A percentile compares a stretch with the other conserved stretches of the same genome.
Conservation (phyloP, 1,140 invertebrate species). For the Harpegnathos saltator region DNA sequence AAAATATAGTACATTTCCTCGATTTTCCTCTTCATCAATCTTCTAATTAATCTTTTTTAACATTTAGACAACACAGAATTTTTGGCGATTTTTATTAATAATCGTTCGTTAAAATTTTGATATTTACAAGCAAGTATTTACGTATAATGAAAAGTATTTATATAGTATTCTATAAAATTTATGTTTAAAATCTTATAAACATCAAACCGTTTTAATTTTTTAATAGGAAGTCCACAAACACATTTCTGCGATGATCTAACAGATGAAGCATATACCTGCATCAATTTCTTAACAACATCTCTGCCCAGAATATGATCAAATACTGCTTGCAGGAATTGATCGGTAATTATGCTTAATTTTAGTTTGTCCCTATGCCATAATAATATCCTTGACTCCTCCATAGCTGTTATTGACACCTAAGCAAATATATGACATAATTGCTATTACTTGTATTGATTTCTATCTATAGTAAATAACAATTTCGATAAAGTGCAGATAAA, state of each 20-base stretch:
- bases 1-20: conserved; percentile 12
- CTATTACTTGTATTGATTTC: conserved; percentile 17
- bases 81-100: neutral
- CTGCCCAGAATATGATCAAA: conserved; percentile 95
- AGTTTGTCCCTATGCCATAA: conserved; percentile 95
- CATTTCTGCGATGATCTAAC: neutral
- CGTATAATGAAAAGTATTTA: no score
- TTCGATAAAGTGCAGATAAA: neutral
- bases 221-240: neutral
- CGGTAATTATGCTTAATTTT: conserved; percentile 93
- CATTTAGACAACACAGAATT: neutral
- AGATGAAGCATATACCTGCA: conserved; percentile 89
- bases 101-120: neutral
- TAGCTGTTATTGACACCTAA: conserved; percentile 94
- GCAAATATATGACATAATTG: conserved; percentile 56
- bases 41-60: no score
- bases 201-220: neutral
- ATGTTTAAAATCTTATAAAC: no score
- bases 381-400: conserved; percentile 94
- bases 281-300: conserved; percentile 95
- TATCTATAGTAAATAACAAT: neutral
- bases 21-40: neutral
- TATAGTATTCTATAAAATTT: no score
- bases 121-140: neutral
- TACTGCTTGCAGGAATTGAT: conserved; percentile 93